These are phyloP conservation scores for Sciurus vulgaris DNA, from an alignment of 2,797 vertebrate genomes.

Conservation along the genomic window DNA sequence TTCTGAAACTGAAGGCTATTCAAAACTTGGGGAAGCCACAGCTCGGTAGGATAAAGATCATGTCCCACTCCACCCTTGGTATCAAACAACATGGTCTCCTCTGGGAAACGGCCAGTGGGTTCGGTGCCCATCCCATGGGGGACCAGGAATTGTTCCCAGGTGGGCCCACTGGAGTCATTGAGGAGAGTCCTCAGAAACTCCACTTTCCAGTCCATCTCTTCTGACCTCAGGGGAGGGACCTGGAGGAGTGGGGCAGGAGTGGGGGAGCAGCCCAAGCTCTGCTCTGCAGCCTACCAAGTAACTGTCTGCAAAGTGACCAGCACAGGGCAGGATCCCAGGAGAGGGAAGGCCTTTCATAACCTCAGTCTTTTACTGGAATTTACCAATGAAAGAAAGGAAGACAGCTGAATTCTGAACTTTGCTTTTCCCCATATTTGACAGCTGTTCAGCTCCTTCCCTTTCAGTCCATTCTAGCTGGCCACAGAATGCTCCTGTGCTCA, in stretches of 20 bases:
- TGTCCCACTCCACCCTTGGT: neutral
- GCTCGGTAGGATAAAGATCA: neutral
- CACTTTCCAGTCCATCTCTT: neutral
- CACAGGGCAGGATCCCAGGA: neutral
- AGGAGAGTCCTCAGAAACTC: neutral
- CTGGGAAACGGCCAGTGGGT: neutral
- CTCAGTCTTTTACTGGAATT: neutral
- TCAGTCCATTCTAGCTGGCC: neutral
- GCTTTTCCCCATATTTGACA: neutral
- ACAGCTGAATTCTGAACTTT: neutral
- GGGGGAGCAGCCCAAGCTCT: neutral
- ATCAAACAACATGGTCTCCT: neutral
- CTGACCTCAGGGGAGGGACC: fast-evolving
- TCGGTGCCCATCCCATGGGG: fast-evolving
- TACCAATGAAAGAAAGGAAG: neutral
- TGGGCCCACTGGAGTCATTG: neutral
- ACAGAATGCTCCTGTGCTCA: neutral
- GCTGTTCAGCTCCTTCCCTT: neutral
- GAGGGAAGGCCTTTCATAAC: neutral
- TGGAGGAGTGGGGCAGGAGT: neutral
- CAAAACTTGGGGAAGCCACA: neutral
- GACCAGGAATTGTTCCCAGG: neutral
- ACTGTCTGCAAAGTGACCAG: neutral
- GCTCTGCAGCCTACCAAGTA: neutral
- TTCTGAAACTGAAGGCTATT: constrained; percentile 6